Percentiles rank a stretch among this genome's conserved stretches.
phyloP scores from a whole-genome alignment of 1,140 invertebrate species.

The Tyrophagus putrescentiae region DNA sequence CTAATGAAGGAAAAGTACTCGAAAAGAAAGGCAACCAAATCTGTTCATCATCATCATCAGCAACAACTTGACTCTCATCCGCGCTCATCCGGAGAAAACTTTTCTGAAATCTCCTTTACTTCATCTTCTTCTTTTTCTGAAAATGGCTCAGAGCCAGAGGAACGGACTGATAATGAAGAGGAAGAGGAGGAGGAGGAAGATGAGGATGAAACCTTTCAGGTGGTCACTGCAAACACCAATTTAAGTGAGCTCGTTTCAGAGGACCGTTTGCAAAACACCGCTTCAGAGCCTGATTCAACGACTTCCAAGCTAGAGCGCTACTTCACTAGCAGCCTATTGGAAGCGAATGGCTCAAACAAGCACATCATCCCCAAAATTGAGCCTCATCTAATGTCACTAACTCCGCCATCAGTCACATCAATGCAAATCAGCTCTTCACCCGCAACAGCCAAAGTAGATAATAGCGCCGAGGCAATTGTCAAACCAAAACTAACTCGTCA shows the following conservation, averaged over 20 bases:
- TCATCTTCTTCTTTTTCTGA: too few relatives aligned
- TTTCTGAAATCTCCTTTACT: too few relatives aligned
- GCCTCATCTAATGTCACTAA: neutral
- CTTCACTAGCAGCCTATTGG: neutral
- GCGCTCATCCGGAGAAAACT: neutral
- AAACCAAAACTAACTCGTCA: neutral
- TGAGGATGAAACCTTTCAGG: neutral
- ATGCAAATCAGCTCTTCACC: neutral
- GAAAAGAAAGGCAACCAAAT: too few relatives aligned
- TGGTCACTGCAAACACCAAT: too few relatives aligned
- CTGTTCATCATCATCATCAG: too few relatives aligned
- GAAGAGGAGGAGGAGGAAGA: conserved; percentile 3
- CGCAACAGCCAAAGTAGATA: neutral
- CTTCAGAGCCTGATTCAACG: neutral
- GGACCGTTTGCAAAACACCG: too few relatives aligned
- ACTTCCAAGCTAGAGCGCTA: conserved; percentile 2
- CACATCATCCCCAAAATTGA: neutral
- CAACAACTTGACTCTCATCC: neutral
- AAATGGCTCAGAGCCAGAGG: neutral
- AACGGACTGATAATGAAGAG: neutral
- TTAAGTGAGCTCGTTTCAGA: too few relatives aligned
- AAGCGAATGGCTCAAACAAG: neutral
- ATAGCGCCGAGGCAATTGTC: neutral
- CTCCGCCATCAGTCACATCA: neutral
- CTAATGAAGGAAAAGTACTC: too few relatives aligned